These are phyloP conservation scores for Caretta caretta DNA, from an alignment of 2,113 vertebrate species.

Conservation along the genomic window DNA sequence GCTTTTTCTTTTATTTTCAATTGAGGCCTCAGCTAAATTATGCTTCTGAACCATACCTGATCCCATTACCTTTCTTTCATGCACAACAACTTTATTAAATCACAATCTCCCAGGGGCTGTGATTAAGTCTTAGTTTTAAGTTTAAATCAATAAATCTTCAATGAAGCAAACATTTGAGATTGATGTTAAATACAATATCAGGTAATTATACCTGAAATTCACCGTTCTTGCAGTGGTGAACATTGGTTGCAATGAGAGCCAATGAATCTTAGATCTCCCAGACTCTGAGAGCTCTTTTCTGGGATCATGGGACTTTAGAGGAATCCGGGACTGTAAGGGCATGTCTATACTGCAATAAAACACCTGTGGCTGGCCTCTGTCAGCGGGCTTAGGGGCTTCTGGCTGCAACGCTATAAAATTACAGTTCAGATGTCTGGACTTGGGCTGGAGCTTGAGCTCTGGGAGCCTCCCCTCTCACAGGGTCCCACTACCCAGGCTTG, in stretches of 20 bases:
- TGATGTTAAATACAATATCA: rapidly evolving
- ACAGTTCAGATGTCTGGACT: too few relatives aligned
- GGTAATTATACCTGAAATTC: background rate
- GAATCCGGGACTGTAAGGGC: too few relatives aligned
- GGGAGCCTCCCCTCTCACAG: too few relatives aligned
- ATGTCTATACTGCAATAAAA: too few relatives aligned
- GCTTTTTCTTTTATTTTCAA: rapidly evolving
- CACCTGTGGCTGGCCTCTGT: too few relatives aligned
- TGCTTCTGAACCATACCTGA: rapidly evolving
- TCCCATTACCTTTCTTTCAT: rapidly evolving
- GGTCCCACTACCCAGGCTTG: too few relatives aligned
- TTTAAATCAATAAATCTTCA: rapidly evolving
- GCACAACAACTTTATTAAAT: background rate
- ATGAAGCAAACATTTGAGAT: background rate
- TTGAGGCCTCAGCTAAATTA: rapidly evolving
- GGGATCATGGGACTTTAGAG: rapidly evolving
- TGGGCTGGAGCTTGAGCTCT: too few relatives aligned
- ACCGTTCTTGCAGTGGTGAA: background rate
- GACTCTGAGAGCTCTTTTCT: background rate
- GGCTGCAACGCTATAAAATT: too few relatives aligned
- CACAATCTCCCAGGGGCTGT: background rate
- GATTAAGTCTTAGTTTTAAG: too few relatives aligned
- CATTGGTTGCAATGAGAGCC: rapidly evolving
- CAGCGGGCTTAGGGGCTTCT: too few relatives aligned
- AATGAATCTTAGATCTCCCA: too few relatives aligned